These are phyloP conservation scores for Martes martes DNA, from an alignment of 2,113 vertebrate genomes.

Conservation along the genomic window DNA sequence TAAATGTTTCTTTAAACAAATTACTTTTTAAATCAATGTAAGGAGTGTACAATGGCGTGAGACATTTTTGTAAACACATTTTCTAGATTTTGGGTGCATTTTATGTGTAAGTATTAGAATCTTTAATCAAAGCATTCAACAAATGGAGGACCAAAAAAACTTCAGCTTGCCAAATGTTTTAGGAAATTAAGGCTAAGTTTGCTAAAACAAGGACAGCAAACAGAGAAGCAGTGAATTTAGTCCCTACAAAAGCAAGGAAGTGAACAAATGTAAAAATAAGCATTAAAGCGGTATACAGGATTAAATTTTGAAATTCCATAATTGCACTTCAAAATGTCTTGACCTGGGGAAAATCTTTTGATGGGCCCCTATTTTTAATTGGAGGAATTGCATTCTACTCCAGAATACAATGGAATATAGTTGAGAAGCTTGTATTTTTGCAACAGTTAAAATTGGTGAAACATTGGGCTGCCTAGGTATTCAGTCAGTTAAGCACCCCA, in stretches of 20 bases:
- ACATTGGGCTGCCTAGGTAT: neutral
- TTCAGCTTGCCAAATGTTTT: neutral
- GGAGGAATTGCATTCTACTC: neutral
- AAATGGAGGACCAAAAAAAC: neutral
- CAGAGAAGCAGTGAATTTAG: neutral
- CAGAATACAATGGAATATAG: neutral
- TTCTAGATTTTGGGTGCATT: neutral
- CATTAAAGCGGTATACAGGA: neutral
- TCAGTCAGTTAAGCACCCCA: neutral
- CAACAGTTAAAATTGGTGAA: slow-evolving; percentile 26
- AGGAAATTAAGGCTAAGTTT: neutral
- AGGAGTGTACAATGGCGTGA: neutral
- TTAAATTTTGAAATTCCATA: neutral
- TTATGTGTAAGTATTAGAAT: neutral
- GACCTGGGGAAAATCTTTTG: neutral
- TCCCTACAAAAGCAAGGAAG: neutral
- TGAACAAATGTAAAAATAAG: neutral
- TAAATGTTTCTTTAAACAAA: neutral
- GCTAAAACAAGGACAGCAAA: neutral
- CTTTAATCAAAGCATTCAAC: neutral
- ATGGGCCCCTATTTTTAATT: neutral
- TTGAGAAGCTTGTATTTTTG: neutral
- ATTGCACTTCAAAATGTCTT: neutral
- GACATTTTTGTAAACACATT: neutral
- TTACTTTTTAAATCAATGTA: neutral